These are phyloP conservation scores for Limnephilus marmoratus DNA, from an alignment of 2,888 invertebrate genomes.

Conservation along the genomic window DNA sequence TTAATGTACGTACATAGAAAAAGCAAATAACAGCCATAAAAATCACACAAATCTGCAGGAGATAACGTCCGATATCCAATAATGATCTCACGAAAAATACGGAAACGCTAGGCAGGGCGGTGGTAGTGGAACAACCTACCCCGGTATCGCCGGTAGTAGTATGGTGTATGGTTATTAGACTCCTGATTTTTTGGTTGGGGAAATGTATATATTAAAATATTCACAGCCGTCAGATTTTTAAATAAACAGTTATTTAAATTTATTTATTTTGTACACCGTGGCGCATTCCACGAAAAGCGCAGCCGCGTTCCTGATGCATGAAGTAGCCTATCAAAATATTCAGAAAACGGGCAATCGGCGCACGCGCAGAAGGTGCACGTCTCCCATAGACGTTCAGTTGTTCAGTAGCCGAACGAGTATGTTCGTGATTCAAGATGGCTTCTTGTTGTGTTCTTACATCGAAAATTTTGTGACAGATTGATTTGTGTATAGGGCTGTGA, in stretches of 20 bases:
- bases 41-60: too few species aligned
- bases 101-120: background rate
- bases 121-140: background rate
- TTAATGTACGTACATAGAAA: too few species aligned
- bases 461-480: constrained; percentile 75
- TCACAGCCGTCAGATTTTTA: background rate
- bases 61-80: too few species aligned
- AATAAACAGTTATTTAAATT: background rate
- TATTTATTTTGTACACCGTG: background rate
- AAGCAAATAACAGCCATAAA: too few species aligned
- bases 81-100: too few species aligned
- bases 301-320: background rate
- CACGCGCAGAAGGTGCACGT: background rate
- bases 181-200: background rate
- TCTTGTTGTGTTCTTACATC: constrained; percentile 75
- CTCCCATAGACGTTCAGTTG: constrained; percentile 13
- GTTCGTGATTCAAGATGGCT: constrained; percentile 77
- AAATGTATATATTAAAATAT: background rate
- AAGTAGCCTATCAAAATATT: constrained; percentile 16
- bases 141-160: background rate
- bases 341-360: background rate
- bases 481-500: constrained; percentile 69
- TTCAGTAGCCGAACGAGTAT: constrained; percentile 68
- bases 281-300: background rate
- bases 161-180: background rate